These are phyloP conservation scores for Cyrtonyx montezumae DNA, from an alignment of 2,113 vertebrate species.

Conservation along the genomic window DNA sequence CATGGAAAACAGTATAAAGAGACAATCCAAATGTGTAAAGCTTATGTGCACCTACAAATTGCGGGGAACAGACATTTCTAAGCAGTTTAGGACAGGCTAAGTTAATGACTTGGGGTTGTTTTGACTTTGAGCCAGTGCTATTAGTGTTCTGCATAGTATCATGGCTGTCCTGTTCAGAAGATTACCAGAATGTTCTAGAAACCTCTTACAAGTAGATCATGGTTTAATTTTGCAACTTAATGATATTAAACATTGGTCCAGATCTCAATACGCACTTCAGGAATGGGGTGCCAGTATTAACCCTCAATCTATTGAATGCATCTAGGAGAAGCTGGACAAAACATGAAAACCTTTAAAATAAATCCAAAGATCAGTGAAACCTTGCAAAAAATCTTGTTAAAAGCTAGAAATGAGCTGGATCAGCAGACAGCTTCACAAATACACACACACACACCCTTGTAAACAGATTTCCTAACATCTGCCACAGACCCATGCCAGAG, in stretches of 20 bases:
- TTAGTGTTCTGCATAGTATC: constrained; percentile 11
- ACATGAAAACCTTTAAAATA: constrained; percentile 32
- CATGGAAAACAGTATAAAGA: neutral
- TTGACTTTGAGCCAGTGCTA: constrained; percentile 13
- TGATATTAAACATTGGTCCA: constrained; percentile 54
- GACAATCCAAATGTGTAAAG: neutral
- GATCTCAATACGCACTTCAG: constrained; percentile 22
- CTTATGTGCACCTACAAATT: neutral
- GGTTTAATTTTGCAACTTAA: constrained; percentile 60
- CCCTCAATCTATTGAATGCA: constrained; percentile 35
- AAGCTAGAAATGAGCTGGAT: neutral
- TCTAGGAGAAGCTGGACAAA: constrained; percentile 31
- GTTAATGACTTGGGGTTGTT: neutral
- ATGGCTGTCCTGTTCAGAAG: neutral
- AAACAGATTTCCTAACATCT: constrained; percentile 21
- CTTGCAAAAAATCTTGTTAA: neutral
- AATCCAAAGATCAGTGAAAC: neutral
- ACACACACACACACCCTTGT: neutral
- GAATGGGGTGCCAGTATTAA: constrained; percentile 9
- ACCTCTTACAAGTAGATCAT: constrained; percentile 30
- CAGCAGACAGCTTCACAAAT: constrained; percentile 19
- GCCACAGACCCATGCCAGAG: neutral
- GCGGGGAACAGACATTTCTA: neutral
- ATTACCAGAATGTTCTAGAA: constrained; percentile 1
- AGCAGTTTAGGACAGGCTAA: neutral